Evolutionary conservation across 2,797 vertebrate species (phyloP), one percentile per base, ranked within the genome.

Genomic region (Cyprinodon diabolis): DNA sequence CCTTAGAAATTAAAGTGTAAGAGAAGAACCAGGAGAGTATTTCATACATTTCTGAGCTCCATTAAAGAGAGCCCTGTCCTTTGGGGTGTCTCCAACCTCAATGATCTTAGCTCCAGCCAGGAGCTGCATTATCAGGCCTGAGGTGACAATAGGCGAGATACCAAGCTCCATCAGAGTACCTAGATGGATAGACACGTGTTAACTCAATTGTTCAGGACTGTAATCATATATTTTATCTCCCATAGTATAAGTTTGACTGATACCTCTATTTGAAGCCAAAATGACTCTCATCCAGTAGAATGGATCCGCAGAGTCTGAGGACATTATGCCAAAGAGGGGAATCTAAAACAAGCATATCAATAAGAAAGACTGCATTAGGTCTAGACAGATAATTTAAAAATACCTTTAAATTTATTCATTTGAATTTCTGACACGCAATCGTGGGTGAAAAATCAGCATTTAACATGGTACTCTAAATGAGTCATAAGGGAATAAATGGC

Each of bases 281-380:
- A 99, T 99, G 56, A 99, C 98, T 95, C 98, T 96, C 96, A 99
- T 99, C 98, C 98, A 99, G 86, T 99, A 99, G 92, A 99, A 99
- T 4, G 98, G 98, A 94, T 99, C 98, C 54, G 98, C 98, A 0
- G 98, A 99, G 86, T 99, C 98, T 80, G 98, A 99, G 11, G 98
- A 99, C 98, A 99, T 99, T 87, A 99, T 99, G 60, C 98, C 98
- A 83, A 99, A 99, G 8, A 99, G 94, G 0, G 98, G 98, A 83
- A 99, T 99, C 98, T 99, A 85, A 66, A 79, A 81, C 76, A 68
- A 58, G 69, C 74, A 2, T 60, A 11, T 12, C 23, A 60, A 45
- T 23, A 35, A n/a, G 40, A 62, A 11, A 56, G 40, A 48, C 30
- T 68, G 15, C 0, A 62, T 15, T 63, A 15, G n/a, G 40, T 54